Conservation (phyloP, 2,113 vertebrate genomes). For the Ornithorhynchus anatinus region DNA sequence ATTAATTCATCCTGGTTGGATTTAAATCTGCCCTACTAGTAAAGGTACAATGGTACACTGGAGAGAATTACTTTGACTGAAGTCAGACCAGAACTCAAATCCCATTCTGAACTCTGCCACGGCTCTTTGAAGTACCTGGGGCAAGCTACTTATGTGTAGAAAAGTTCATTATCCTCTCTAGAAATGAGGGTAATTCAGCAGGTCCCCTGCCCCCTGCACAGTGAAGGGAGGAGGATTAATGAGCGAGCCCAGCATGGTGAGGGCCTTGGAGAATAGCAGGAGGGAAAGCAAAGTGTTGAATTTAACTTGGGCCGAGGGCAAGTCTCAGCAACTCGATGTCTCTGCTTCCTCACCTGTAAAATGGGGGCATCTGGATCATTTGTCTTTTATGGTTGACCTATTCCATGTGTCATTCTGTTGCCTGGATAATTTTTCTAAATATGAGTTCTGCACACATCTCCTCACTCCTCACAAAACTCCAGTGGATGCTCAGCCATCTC, state of each 20-base stretch:
- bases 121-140: background rate
- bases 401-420: too few relatives aligned
- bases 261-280: background rate
- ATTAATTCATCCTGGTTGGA: background rate
- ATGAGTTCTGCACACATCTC: too few relatives aligned
- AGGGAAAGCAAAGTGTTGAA: background rate
- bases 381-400: too few relatives aligned
- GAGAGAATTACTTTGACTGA: background rate
- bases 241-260: background rate
- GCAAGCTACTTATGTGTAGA: background rate
- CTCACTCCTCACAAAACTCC: too few relatives aligned
- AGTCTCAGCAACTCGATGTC: background rate
- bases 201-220: background rate
- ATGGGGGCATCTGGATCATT: too few relatives aligned
- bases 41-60: background rate
- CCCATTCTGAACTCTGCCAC: constrained; percentile 13
- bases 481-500: too few relatives aligned
- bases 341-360: constrained; percentile 42
- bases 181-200: constrained; percentile 15
- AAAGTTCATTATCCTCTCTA: constrained; percentile 6
- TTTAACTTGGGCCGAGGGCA: background rate
- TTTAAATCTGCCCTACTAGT: background rate
- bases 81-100: background rate
- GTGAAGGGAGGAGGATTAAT: background rate
- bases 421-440: too few relatives aligned